phyloP scores from a whole-genome alignment of 2,113 vertebrate genomes.

The Sceloporus tristichus region DNA sequence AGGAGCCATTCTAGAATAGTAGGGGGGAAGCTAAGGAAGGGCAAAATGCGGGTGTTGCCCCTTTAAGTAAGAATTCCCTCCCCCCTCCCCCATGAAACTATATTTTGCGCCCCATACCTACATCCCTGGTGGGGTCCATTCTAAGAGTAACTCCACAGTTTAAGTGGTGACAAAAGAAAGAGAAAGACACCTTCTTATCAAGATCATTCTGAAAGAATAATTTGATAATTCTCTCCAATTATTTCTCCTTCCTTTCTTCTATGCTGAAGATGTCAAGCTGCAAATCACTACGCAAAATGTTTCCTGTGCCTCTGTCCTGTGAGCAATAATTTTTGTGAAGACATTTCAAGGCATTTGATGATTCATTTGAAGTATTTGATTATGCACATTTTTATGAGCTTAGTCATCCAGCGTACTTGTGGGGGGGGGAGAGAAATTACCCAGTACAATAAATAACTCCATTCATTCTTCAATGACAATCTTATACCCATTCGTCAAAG shows the following conservation, averaged over 20 bases:
- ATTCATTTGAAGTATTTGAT: constrained; percentile 57
- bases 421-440: background rate
- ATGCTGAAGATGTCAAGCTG: background rate
- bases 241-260: constrained; percentile 1
- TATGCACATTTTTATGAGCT: constrained; percentile 62
- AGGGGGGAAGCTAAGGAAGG: too few species aligned
- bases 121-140: background rate
- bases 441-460: constrained; percentile 13
- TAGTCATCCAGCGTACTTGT: constrained; percentile 33
- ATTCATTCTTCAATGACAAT: constrained; percentile 20
- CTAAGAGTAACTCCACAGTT: background rate
- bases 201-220: background rate
- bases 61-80: too few species aligned
- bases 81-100: too few species aligned
- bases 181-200: background rate
- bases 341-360: constrained; percentile 60
- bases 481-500: constrained; percentile 32
- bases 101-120: too few species aligned
- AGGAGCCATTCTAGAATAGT: too few species aligned
- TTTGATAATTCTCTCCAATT: background rate
- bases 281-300: constrained; percentile 38
- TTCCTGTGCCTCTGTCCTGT: constrained; percentile 28
- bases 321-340: constrained; percentile 36
- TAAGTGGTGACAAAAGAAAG: background rate
- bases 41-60: too few species aligned